phyloP scores from a whole-genome alignment of 23 tunicate species.

The Styela clava region DNA sequence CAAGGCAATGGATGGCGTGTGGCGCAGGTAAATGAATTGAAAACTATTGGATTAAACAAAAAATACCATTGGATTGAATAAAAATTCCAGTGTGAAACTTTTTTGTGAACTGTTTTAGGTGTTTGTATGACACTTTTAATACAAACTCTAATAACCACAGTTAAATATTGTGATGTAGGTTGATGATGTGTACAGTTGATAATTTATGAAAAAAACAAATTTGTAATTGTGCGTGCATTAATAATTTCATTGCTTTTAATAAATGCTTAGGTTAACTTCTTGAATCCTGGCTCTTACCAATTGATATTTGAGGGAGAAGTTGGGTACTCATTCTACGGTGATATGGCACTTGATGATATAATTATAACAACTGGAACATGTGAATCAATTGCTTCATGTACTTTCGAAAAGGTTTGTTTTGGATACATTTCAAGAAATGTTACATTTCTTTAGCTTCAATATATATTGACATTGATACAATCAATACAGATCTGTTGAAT shows the following conservation, averaged over 20 bases:
- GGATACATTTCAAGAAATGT: too few relatives aligned
- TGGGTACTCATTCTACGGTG: slow-evolving; percentile 57
- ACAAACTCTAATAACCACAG: too few relatives aligned
- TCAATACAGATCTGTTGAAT: background rate
- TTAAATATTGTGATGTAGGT: too few relatives aligned
- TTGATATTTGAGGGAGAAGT: slow-evolving; percentile 71
- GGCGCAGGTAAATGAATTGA: slow-evolving; percentile 65
- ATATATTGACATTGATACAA: background rate
- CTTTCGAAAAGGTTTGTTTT: slow-evolving; percentile 74
- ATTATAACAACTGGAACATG: slow-evolving; percentile 67
- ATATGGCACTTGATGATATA: slow-evolving; percentile 87
- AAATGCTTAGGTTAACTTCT: slow-evolving; percentile 38
- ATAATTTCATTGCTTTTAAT: too few relatives aligned
- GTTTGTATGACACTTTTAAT: too few relatives aligned
- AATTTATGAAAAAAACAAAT: too few relatives aligned
- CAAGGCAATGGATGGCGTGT: slow-evolving; percentile 96
- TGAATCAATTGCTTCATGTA: slow-evolving; percentile 64
- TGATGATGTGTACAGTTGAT: too few relatives aligned
- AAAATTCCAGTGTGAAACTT: background rate
- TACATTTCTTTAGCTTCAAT: background rate
- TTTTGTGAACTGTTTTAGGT: too few relatives aligned
- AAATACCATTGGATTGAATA: background rate
- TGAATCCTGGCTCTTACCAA: slow-evolving; percentile 65
- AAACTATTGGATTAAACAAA: too few relatives aligned
- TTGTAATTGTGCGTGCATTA: too few relatives aligned